Conservation (phyloP, 2,888 invertebrate genomes). For the Campoplex capitator region DNA sequence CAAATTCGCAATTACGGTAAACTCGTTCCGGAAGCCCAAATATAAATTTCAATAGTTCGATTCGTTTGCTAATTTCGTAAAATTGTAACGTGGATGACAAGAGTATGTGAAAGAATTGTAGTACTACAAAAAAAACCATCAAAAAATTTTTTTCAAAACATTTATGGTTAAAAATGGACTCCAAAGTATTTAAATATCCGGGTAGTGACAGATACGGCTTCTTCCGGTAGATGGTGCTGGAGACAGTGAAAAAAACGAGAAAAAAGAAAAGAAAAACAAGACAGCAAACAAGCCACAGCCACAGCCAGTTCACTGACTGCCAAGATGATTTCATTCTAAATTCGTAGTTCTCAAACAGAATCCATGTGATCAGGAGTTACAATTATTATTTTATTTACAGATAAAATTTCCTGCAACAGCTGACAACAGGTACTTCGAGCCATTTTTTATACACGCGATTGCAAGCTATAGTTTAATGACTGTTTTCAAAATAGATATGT, state of each 20-base stretch:
- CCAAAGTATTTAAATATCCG: neutral
- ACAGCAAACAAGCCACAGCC: slow-evolving; percentile 29
- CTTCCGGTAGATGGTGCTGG: slow-evolving; percentile 37
- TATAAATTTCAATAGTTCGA: neutral
- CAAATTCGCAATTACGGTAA: slow-evolving; percentile 54
- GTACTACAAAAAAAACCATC: neutral
- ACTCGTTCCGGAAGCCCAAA: slow-evolving; percentile 43
- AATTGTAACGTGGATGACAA: neutral
- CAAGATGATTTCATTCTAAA: slow-evolving; percentile 39
- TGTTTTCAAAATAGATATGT: neutral
- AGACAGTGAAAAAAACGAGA: neutral
- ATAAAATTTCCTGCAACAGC: slow-evolving; percentile 15
- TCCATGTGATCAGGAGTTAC: slow-evolving; percentile 5
- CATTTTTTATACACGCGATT: neutral
- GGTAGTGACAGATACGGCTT: slow-evolving; percentile 27
- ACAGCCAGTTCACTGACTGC: slow-evolving; percentile 46
- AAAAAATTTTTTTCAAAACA: neutral
- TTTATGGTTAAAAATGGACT: neutral
- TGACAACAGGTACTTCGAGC: slow-evolving; percentile 31
- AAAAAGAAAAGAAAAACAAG: slow-evolving; percentile 32
- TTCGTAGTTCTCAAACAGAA: slow-evolving; percentile 15
- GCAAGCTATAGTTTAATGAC: neutral
- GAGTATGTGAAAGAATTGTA: neutral
- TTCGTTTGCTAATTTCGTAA: neutral
- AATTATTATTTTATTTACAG: neutral